Base-by-base conservation (phyloP, 1,140 invertebrate species). In the Scaptomyza graminum region DNA sequence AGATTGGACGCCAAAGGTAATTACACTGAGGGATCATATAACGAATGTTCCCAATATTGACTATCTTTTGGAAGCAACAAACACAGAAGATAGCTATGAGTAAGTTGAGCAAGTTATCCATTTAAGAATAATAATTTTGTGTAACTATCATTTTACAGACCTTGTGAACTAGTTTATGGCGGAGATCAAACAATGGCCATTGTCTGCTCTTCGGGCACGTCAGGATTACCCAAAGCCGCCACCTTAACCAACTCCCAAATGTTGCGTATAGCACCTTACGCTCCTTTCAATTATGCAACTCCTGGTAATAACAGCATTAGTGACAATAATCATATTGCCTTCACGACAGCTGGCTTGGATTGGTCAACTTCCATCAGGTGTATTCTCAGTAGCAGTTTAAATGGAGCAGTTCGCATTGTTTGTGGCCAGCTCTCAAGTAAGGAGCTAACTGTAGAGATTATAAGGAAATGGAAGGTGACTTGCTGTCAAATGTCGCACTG, bases 201-300 rank as follows among this genome's bases (percentile, higher is more conserved):
- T 46, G 60, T 93, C 1, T 92, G 79, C 50, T 93, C 95, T 0
- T 95, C 95, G 64, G 95, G 95, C 9, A 96, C 96, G 9, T 96
- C 95, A 41, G 95, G 96, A 52, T 87, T 94, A 16, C 95, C 96
- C 1, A 96, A 96, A 92, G 95, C 95, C 13, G 96, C 96, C 0
- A 93, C 94, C 87, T 85, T 96, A 4, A 95, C 95, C 3, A 95
- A 96, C 28, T 39, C 49, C 2, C 70, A 73, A 5, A 12, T 61
- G 1, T 9, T 61, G 43, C 9, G 50, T 5, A 16, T 61, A 11
- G 1, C 43, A 7, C 52, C 28, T 64, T 73, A 9, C 50, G 50
- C 50, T n/a, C 2, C 3, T 13, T 31, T n/a, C 9, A 31, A 15
- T 51, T 7, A 12, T 22, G 41, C 22, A 11, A 39, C 5, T 13